phyloP scores from a whole-genome alignment of 2,888 invertebrate species.

The Spilarctia lutea region DNA sequence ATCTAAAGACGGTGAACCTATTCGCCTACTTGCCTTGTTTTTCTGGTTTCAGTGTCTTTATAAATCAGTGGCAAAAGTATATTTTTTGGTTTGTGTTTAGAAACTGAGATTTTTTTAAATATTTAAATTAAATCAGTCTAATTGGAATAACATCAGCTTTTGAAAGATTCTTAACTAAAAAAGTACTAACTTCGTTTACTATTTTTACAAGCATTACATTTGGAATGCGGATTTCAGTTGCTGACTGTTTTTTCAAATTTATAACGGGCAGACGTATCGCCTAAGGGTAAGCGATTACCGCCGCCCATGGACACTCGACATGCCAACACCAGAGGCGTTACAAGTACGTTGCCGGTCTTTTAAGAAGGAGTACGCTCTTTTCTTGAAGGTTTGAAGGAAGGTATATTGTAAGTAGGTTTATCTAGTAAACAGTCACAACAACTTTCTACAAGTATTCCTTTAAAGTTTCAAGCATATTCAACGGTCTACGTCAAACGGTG shows the following conservation, averaged over 20 bases:
- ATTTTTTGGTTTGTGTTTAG: too few species aligned
- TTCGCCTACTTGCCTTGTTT: neutral
- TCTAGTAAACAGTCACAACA: conserved; percentile 3
- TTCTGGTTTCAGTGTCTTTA: neutral
- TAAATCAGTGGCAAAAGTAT: neutral
- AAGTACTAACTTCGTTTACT: neutral
- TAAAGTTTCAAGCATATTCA: conserved; percentile 35
- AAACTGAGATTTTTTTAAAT: neutral
- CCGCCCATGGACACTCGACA: too few species aligned
- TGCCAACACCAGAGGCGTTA: too few species aligned
- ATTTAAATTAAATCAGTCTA: neutral
- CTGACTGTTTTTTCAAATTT: neutral
- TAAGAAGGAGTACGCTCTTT: too few species aligned
- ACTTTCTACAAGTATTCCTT: conserved; percentile 24
- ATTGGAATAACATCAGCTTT: neutral
- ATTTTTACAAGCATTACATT: neutral
- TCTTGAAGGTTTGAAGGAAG: too few species aligned
- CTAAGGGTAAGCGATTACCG: too few species aligned
- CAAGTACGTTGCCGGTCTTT: too few species aligned
- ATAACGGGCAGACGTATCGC: too few species aligned
- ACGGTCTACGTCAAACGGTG: conserved; percentile 34
- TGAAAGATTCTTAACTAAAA: neutral
- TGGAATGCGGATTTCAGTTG: neutral
- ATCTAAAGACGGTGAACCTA: neutral
- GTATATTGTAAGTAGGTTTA: too few species aligned